These are phyloP conservation scores for Orchesellides sinensis DNA, from an alignment of 2,888 invertebrate species.

Conservation along the genomic window DNA sequence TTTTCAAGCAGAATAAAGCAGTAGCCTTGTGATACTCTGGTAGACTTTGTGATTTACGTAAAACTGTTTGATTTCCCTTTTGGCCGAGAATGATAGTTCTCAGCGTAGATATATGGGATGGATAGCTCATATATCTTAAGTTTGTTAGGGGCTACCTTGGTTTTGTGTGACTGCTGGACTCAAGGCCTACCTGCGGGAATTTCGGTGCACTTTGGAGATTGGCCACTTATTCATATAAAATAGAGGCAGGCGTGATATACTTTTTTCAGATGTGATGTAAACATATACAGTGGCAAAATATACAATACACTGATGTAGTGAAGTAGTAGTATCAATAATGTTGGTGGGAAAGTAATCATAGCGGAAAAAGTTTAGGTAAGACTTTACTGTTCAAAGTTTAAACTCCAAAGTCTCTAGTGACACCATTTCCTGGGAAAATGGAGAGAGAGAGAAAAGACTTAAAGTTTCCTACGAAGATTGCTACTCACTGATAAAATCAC, in stretches of 20 bases:
- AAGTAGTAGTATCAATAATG: conserved; percentile 12
- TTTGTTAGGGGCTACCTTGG: too few relatives aligned
- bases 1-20: conserved; percentile 38
- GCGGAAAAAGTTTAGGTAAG: conserved; percentile 1
- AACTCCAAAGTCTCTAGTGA: conserved; percentile 20
- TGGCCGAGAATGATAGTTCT: conserved; percentile 56
- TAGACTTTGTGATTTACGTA: conserved; percentile 56
- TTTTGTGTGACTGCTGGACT: too few relatives aligned
- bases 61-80: conserved; percentile 60
- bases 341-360: conserved; percentile 7
- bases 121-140: conserved; percentile 45
- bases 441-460: conserved; percentile 16
- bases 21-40: conserved; percentile 36
- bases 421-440: conserved; percentile 32
- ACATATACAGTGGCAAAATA: background rate
- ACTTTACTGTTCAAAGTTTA: conserved; percentile 29
- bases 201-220: conserved; percentile 50
- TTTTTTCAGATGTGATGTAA: background rate
- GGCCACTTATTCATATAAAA: background rate
- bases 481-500: conserved; percentile 3
- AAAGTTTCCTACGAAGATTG: background rate
- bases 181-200: conserved; percentile 42
- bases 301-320: background rate
- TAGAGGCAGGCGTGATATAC: background rate
- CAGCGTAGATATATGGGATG: conserved; percentile 50